These are phyloP conservation scores for Idaea dimidiata DNA, from an alignment of 2,888 invertebrate species.

Conservation along the genomic window DNA sequence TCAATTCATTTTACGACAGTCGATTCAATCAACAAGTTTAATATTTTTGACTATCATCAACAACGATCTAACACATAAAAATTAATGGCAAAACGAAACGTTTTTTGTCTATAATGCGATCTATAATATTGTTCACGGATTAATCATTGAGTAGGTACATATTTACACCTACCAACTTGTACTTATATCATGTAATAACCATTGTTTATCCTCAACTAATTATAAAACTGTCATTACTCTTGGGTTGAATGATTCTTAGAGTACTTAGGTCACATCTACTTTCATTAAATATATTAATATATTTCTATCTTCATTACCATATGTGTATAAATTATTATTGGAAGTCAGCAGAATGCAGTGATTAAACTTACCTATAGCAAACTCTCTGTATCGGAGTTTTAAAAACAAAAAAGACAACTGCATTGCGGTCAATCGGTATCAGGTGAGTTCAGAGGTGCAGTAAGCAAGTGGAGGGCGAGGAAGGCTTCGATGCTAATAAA, in stretches of 20 bases:
- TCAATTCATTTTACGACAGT: neutral
- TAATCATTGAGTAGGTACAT: neutral
- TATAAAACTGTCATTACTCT: neutral
- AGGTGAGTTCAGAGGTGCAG: slow-evolving; percentile 42
- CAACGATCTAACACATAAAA: slow-evolving; percentile 6
- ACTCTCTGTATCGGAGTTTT: slow-evolving; percentile 22
- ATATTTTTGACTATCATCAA: slow-evolving; percentile 9
- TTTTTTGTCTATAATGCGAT: neutral
- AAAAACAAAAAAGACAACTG: slow-evolving; percentile 22
- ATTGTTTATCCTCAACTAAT: neutral
- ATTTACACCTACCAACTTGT: neutral
- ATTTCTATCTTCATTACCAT: neutral
- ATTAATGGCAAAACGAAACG: neutral
- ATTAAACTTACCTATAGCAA: neutral
- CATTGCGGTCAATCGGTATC: slow-evolving; percentile 34
- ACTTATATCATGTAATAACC: neutral
- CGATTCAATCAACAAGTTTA: slow-evolving; percentile 2
- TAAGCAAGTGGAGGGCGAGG: slow-evolving; percentile 28
- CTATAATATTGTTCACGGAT: neutral
- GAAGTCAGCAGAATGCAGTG: neutral
- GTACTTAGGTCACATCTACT: neutral
- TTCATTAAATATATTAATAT: neutral
- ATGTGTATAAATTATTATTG: neutral
- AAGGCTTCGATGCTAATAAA: slow-evolving; percentile 69
- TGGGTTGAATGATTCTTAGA: neutral